Percentiles rank a stretch among this genome's conserved stretches.
These are phyloP conservation scores for Alethe castanea DNA, from an alignment of 2,113 vertebrate species.

Conservation along the genomic window DNA sequence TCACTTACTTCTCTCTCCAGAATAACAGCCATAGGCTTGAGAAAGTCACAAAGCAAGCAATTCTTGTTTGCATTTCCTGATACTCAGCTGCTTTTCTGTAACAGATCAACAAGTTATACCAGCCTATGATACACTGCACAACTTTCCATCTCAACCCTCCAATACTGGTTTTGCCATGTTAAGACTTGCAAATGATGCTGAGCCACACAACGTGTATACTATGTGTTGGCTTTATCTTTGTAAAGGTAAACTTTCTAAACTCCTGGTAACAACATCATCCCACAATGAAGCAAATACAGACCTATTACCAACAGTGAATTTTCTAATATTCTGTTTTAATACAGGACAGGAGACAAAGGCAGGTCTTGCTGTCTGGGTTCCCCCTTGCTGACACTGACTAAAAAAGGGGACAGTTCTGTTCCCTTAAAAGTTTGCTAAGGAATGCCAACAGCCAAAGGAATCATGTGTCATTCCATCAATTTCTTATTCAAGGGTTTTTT, in stretches of 20 bases:
- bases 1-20: not conserved
- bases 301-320: not conserved
- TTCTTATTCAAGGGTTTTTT: not conserved
- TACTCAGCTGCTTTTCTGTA: not conserved
- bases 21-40: not conserved
- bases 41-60: not conserved
- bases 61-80: not conserved
- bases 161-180: not conserved
- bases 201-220: not conserved
- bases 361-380: not conserved
- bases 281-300: fast-evolving
- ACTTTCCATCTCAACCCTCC: not conserved
- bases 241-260: not conserved
- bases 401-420: not conserved
- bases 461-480: not conserved
- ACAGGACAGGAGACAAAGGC: not conserved
- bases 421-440: not conserved
- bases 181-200: not conserved
- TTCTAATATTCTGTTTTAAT: not conserved
- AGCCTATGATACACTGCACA: not conserved
- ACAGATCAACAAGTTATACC: not conserved
- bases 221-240: not conserved
- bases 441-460: not conserved
- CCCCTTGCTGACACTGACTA: not conserved
- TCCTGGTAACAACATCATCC: not conserved